A percentile compares a stretch with the other conserved stretches of the same genome.
These are phyloP conservation scores for Clivina fossor DNA, from an alignment of 2,888 invertebrate genomes.

Conservation along the genomic window DNA sequence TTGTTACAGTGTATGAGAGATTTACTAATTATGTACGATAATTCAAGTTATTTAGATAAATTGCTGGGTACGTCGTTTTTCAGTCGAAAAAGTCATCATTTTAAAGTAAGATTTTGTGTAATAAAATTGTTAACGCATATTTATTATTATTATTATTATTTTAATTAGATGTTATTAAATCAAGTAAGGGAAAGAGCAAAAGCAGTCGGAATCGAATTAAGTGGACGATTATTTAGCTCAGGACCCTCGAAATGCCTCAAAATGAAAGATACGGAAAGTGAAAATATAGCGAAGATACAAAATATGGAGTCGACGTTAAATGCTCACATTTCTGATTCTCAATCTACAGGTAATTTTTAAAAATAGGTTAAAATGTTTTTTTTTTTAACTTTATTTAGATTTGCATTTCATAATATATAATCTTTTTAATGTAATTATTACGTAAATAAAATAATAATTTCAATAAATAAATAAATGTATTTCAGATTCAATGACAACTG, in stretches of 20 bases:
- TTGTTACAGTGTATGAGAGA: conserved; percentile 74
- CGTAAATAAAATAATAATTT: background rate
- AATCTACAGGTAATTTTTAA: conserved; percentile 42
- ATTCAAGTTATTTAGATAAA: conserved; percentile 83
- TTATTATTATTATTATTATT: conserved; percentile 6
- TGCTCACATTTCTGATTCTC: conserved; percentile 45
- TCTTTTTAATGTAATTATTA: background rate
- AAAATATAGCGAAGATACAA: conserved; percentile 51
- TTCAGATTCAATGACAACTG: conserved; percentile 19
- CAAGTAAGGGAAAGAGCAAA: conserved; percentile 75
- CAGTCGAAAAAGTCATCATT: conserved; percentile 59
- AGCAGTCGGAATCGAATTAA: conserved; percentile 72
- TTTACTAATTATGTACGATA: conserved; percentile 78
- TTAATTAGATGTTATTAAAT: conserved; percentile 65
- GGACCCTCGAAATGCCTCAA: conserved; percentile 43
- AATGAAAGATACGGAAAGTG: conserved; percentile 49
- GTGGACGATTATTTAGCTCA: conserved; percentile 48
- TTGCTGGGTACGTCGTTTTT: conserved; percentile 85
- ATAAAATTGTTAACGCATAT: conserved; percentile 10
- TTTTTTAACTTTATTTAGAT: too few relatives aligned
- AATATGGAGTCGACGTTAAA: conserved; percentile 50
- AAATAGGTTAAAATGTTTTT: too few relatives aligned
- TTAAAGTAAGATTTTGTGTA: conserved; percentile 58
- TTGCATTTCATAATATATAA: background rate
- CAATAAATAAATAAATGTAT: background rate